Evolutionary conservation across 2,888 invertebrate species (phyloP), one percentile per base, ranked within the genome.

Genomic region (Physocephala rufipes): DNA sequence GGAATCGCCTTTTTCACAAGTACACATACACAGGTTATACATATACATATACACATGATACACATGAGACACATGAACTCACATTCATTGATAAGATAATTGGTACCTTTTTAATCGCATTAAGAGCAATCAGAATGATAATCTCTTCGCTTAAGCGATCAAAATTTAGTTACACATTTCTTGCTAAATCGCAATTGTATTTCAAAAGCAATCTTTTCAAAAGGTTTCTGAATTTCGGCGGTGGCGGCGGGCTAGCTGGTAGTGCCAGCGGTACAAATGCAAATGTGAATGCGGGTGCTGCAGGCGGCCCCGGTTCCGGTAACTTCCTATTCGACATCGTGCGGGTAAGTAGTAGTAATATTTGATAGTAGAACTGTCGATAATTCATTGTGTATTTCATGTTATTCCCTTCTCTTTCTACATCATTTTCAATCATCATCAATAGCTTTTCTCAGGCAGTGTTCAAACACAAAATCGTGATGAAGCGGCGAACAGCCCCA

Each of bases 311-410:
- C 58, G 85, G 93, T 70, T 94, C 94, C 66, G 95, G 95, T 75
- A 95, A 95, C 88, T 94, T 95, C 89, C 89, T 95, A 78, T 94
- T 95, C 87, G 95, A 95, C 86, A 91, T 94, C 84, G 93, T 95
- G 86, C 90, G 95, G 90, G 95, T 95, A 88, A 92, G 93, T 89
- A 79, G 64, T n/a, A n/a, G n/a, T n/a, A n/a, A 58, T 24, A 47
- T 47, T 21, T 24, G 1, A 2, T 16, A 47, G 47, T 49, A 26
- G 15, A 24, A 7, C 15, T 19, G 12, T 24, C 45, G 13, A 45
- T 5, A 26, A 5, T n/a, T 62, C n/a, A 36, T 45, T 45, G 43
- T 43, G 15, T 12, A 36, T 21, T 62, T 1, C 12, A 43, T 47
- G 12, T 13, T n/a, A 1, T 24, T 28, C 7, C n/a, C n/a, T n/a